Evolutionary conservation across 2,113 vertebrate species (phyloP), one percentile per base, ranked within the genome.

Genomic region (Pangasianodon hypophthalmus): DNA sequence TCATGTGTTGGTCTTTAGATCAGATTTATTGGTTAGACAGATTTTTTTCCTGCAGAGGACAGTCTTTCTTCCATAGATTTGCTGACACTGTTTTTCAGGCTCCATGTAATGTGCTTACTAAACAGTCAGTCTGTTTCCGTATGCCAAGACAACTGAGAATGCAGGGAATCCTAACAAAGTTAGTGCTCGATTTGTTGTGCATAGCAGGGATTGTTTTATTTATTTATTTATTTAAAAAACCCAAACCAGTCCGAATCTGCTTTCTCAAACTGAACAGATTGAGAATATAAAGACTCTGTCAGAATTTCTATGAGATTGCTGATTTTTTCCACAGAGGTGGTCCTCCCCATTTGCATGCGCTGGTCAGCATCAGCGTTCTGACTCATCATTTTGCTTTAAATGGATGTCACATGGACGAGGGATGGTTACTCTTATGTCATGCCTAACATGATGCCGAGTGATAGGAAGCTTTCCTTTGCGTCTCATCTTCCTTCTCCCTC

Each of bases 371-470:
- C 5, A 14, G 26, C 7, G 11, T 52, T 80, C 77, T n/a, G 77
- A 80, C 77, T 80, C 46, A 8, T 80, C 48, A n/a, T 80, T 80
- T 80, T n/a, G 19, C n/a, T 90, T 91, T 54, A 89, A 58, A 41
- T 54, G 91, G 90, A 91, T 87, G 92, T 92, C 90, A 90, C 91
- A 91, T 62, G 90, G 79, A 91, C 87, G 79, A 83, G 87, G 86
- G 26, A 89, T 37, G 58, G 41, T 90, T 90, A 88, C 87, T 87
- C 52, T 90, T 85, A 87, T 77, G 21, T 48, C 73, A 26, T 26
- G 41, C 41, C 73, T 46, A 44, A 46, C 41, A 46, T 46, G 41
- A 77, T 1, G 41, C 48, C 41, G 6, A 46, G 21, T 77, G 9
- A 50, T 48, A 44, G 14, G 75, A 24, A 48, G 75, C 75, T 75